Conservation (phyloP, 1,140 invertebrate genomes). For the Microvelia longipes region DNA sequence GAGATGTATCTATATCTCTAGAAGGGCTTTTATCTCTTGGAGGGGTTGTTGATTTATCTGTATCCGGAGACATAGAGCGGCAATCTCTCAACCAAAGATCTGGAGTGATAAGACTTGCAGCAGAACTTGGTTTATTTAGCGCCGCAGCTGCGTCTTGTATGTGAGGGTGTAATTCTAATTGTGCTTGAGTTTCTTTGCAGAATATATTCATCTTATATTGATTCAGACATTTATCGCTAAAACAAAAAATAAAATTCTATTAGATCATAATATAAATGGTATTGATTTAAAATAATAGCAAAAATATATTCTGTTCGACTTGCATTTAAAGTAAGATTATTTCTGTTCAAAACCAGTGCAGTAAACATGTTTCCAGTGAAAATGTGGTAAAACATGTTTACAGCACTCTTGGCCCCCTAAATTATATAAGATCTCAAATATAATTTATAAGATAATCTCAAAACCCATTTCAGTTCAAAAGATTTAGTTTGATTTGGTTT, state of each 20-base stretch:
- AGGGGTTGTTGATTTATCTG: slow-evolving; percentile 24
- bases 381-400: too few species aligned
- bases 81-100: slow-evolving; percentile 72
- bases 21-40: slow-evolving; percentile 25
- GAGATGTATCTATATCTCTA: slow-evolving; percentile 13
- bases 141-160: slow-evolving; percentile 31
- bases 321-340: too few species aligned
- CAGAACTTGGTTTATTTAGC: slow-evolving; percentile 25
- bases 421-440: too few species aligned
- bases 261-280: not conserved
- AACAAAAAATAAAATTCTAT: slow-evolving; percentile 25
- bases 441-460: too few species aligned
- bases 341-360: too few species aligned
- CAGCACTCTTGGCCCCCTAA: too few species aligned
- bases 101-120: slow-evolving; percentile 52
- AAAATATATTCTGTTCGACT: too few species aligned
- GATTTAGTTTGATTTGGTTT: too few species aligned
- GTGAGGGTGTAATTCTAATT: slow-evolving; percentile 66
- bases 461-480: too few species aligned
- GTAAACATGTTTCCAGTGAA: not conserved
- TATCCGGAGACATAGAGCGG: slow-evolving; percentile 43
- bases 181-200: slow-evolving; percentile 76
- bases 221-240: slow-evolving; percentile 79
- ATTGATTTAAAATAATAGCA: not conserved
- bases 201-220: slow-evolving; percentile 94